Evolutionary conservation across 2,888 invertebrate genomes (phyloP), one percentile per base, ranked within the genome.

Genomic region (Patella pellucida): DNA sequence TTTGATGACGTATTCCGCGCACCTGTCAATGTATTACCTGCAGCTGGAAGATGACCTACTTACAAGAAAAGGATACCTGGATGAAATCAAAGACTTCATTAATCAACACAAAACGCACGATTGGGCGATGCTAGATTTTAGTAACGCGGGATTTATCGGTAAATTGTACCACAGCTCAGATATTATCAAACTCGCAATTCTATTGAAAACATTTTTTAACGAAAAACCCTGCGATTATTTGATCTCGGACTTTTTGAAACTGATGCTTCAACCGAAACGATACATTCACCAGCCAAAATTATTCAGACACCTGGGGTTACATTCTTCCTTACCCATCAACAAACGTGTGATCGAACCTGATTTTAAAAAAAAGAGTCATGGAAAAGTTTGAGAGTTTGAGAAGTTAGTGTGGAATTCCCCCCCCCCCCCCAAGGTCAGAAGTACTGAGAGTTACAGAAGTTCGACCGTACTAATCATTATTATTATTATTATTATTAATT

Each of bases 11-110:
- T 91, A 89, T 76, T 81, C 88, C 11, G 78, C 82, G 19, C 79
- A 84, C 11, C 71, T 90, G 67, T 41, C 89, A 1, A 78, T 84
- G 41, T 91, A 89, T 79, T 91, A 90, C 77, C 76, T 91, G 51
- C 89, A 91, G 19, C 79, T 91, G 27, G 91, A 91, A 79, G 91
- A 91, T 78, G 91, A 91, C 78, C 86, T 91, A 19, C 81, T 90
- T 15, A 82, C 89, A 2, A 85, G 89, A 1, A 81, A 83, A 11
- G 83, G 85, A 71, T 91, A 87, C 79, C 80, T 90, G 12, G 82
- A 82, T 14, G 86, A 88, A 68, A 89, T 91, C 70, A 81, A 79
- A 73, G 83, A 84, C 23, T 89, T 88, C 76, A 85, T 91, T 7
- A 88, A 89, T 0, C 71, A 70, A 7, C 74, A 75, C 41, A 78